These are phyloP conservation scores for Scaptomyza pallida DNA, from an alignment of 1,140 invertebrate species.

Conservation along the genomic window DNA sequence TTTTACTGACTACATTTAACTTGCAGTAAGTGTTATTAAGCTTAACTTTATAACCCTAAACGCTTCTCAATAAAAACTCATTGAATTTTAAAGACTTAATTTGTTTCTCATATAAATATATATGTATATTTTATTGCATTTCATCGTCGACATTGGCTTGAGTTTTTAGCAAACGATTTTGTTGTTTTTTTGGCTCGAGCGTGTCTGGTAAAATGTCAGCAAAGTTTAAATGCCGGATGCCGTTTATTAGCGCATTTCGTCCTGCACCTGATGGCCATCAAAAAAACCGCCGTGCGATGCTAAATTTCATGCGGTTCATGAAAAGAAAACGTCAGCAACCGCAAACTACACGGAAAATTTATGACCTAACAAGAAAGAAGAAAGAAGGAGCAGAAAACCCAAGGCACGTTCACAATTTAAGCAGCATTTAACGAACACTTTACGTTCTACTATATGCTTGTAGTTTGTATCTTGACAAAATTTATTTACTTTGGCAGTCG, in stretches of 20 bases:
- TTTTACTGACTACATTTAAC: too few relatives aligned
- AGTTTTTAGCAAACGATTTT: neutral
- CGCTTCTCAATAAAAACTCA: too few relatives aligned
- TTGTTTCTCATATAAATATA: neutral
- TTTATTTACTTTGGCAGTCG: slow-evolving; percentile 16
- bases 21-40: too few relatives aligned
- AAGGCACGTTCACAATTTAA: slow-evolving; percentile 44
- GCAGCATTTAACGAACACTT: slow-evolving; percentile 35
- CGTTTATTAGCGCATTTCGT: slow-evolving; percentile 64
- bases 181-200: neutral
- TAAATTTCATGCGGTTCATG: slow-evolving; percentile 66
- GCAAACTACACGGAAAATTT: slow-evolving; percentile 54
- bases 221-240: slow-evolving; percentile 66
- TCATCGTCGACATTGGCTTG: neutral
- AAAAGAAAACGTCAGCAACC: slow-evolving; percentile 66
- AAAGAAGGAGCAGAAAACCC: neutral
- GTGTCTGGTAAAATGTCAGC: slow-evolving; percentile 19
- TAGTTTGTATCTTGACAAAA: slow-evolving; percentile 29
- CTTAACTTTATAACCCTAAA: too few relatives aligned
- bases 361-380: slow-evolving; percentile 44
- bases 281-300: slow-evolving; percentile 56
- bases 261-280: slow-evolving; percentile 55
- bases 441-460: too few relatives aligned
- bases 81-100: neutral
- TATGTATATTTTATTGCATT: neutral